Conservation (phyloP, 2,888 invertebrate species). For the Linyphia triangularis region DNA sequence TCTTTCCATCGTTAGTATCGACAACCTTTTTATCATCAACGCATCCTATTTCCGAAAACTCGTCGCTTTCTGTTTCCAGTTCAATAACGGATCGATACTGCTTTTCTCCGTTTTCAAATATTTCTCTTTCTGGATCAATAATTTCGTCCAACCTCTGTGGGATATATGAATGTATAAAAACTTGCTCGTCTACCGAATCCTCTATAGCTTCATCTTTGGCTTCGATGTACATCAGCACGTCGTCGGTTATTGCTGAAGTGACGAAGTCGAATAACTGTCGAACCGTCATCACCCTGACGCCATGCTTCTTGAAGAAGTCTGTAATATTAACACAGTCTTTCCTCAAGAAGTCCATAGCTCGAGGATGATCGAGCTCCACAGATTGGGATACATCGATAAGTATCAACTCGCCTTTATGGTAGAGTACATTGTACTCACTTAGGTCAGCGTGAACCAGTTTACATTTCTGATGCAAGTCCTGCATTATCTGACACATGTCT, state of each 20-base stretch:
- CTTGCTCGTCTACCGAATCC: conserved; percentile 90
- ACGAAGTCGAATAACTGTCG: conserved; percentile 97
- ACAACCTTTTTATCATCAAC: conserved; percentile 77
- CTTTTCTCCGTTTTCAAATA: conserved; percentile 87
- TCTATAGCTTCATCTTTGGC: conserved; percentile 81
- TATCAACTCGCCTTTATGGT: conserved; percentile 81
- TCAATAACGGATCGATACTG: conserved; percentile 93
- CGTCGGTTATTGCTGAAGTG: conserved; percentile 91
- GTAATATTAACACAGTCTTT: conserved; percentile 82
- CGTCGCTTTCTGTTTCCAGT: conserved; percentile 83
- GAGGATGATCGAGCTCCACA: conserved; percentile 83
- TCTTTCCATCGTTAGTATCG: conserved; percentile 77
- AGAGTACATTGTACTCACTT: conserved; percentile 96
- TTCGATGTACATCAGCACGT: conserved; percentile 89
- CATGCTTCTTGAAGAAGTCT: conserved; percentile 78
- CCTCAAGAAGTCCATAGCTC: conserved; percentile 82
- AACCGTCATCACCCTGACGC: conserved; percentile 93
- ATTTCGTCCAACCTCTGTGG: conserved; percentile 94
- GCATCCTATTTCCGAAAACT: conserved; percentile 74
- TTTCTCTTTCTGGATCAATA: conserved; percentile 91
- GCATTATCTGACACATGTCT: conserved; percentile 84
- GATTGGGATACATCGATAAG: conserved; percentile 84
- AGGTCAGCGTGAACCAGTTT: conserved; percentile 98
- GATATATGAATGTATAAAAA: conserved; percentile 94
- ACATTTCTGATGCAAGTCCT: conserved; percentile 95